A percentile compares a stretch with the other conserved stretches of the same genome.
phyloP scores from a whole-genome alignment of 2,888 invertebrate species.

The Orthosia incerta region DNA sequence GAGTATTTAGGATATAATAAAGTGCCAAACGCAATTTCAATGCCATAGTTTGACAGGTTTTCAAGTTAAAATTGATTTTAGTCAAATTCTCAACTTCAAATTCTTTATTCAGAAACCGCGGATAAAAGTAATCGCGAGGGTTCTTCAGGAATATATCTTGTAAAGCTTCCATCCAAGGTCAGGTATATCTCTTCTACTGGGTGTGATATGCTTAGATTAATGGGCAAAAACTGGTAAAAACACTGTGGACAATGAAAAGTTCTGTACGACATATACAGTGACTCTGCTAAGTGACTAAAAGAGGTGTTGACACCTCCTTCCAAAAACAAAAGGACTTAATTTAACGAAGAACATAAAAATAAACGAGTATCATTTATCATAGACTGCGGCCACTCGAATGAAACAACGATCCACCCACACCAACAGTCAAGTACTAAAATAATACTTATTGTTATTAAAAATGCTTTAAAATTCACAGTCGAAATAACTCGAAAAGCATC shows the following conservation, averaged over 20 bases:
- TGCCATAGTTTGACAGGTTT: no score
- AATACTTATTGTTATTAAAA: slow-evolving; percentile 61
- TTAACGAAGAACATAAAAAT: slow-evolving; percentile 7
- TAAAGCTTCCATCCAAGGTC: no score
- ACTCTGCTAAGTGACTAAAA: neutral
- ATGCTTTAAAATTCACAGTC: slow-evolving; percentile 55
- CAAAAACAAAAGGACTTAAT: slow-evolving; percentile 13
- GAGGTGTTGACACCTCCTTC: slow-evolving; percentile 11
- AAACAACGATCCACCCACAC: neutral
- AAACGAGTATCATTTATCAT: slow-evolving; percentile 28
- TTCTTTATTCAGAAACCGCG: no score
- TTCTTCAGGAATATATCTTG: neutral
- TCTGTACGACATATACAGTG: no score
- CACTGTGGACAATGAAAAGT: neutral
- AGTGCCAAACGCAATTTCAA: no score
- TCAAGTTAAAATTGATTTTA: no score
- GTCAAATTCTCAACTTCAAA: no score
- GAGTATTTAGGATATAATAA: no score
- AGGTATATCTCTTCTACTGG: neutral
- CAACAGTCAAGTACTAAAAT: slow-evolving; percentile 39
- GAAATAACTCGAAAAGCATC: slow-evolving; percentile 55
- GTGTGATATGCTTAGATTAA: no score
- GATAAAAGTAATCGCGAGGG: no score
- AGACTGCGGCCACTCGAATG: neutral
- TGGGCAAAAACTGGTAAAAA: neutral